phyloP scores from a whole-genome alignment of 2,797 vertebrate genomes.

The Ataeniobius toweri region DNA sequence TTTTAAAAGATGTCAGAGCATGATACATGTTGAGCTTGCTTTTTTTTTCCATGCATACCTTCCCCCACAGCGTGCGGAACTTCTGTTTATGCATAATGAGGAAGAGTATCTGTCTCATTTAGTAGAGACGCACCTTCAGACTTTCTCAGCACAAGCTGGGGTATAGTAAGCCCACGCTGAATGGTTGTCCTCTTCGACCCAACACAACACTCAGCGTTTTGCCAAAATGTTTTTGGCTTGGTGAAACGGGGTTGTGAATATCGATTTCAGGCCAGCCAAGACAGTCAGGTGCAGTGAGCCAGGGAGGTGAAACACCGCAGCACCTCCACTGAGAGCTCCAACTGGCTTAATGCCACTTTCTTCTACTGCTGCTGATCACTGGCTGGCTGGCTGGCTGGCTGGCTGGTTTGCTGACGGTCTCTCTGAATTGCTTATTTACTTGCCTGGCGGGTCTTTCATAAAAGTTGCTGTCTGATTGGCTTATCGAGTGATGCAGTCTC shows the following conservation, averaged over 20 bases:
- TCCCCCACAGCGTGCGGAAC: background rate
- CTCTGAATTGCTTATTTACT: constrained; percentile 35
- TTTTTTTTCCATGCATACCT: background rate
- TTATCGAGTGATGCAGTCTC: constrained; percentile 30
- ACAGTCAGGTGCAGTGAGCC: constrained; percentile 44
- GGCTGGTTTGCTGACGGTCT: constrained; percentile 34
- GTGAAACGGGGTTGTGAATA: constrained; percentile 52
- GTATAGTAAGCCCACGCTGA: constrained; percentile 28
- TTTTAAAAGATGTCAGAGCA: background rate
- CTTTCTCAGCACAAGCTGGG: constrained; percentile 21
- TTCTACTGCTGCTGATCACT: constrained; percentile 48
- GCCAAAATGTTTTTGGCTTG: constrained; percentile 60
- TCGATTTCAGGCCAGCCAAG: constrained; percentile 48
- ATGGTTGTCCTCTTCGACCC: constrained; percentile 52
- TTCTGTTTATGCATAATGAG: constrained; percentile 29
- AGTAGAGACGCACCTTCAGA: background rate
- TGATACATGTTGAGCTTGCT: constrained; percentile 6
- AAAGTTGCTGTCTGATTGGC: constrained; percentile 29
- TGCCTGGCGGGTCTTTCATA: constrained; percentile 33
- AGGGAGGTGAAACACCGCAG: constrained; percentile 57
- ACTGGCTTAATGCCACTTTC: constrained; percentile 58
- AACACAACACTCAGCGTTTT: constrained; percentile 47
- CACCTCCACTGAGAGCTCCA: constrained; percentile 53
- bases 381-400: constrained; percentile 8
- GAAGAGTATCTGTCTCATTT: constrained; percentile 9